A percentile compares a stretch with the other conserved stretches of the same genome.
Evolutionary conservation across 2,113 vertebrate species (phyloP).

Genomic region (Solea senegalensis): DNA sequence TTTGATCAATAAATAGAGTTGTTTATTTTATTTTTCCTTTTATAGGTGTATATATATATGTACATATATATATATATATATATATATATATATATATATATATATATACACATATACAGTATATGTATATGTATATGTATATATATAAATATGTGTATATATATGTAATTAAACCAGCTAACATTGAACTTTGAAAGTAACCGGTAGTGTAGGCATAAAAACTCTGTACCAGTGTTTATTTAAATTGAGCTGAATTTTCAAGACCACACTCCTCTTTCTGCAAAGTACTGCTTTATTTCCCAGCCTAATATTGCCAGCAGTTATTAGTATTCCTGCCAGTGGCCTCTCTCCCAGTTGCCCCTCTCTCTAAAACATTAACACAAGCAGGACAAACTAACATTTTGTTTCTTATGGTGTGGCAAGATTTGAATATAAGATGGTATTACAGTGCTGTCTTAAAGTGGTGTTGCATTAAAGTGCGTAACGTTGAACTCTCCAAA

Average conservation of each 20-base stretch:
- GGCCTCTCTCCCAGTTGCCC: background rate
- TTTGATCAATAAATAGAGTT: background rate
- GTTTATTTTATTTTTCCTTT: too few species aligned
- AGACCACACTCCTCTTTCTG: conserved; percentile 24
- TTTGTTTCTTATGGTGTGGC: conserved; percentile 10
- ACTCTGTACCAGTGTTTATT: conserved; percentile 25
- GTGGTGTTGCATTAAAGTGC: background rate
- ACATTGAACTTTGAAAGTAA: conserved; percentile 12
- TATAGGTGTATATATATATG: too few species aligned
- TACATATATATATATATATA: too few species aligned
- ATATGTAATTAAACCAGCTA: too few species aligned
- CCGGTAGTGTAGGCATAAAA: conserved; percentile 16
- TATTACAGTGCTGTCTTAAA: background rate
- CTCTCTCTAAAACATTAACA: conserved; percentile 17
- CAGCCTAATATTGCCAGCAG: background rate
- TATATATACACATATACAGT: too few species aligned
- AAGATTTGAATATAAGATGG: conserved; percentile 11
- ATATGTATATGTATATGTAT: too few species aligned
- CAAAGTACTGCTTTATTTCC: conserved; percentile 33
- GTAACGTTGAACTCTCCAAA: background rate
- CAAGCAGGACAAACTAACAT: conserved; percentile 6
- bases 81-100: too few species aligned
- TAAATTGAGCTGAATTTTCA: conserved; percentile 21
- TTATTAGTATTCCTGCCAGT: conserved; percentile 33
- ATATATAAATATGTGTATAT: too few species aligned